Base-by-base conservation (phyloP, 2,113 vertebrate genomes). In the Alligator mississippiensis region DNA sequence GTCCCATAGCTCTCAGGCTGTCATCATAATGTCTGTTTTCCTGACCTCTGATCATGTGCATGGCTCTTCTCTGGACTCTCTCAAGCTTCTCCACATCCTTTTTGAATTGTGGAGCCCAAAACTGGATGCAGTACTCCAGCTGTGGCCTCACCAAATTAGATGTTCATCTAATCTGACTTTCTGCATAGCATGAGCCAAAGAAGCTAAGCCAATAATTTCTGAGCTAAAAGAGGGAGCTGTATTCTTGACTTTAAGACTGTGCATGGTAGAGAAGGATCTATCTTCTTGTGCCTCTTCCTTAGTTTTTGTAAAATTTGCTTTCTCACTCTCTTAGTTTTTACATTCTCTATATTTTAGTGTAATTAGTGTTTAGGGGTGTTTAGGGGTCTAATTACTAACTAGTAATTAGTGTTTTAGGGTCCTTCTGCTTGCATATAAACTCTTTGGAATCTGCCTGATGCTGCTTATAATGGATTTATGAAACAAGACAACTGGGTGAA, bases 401-500 rank as follows among this genome's bases (percentile, higher is more conserved):
- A 5, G 24, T 34, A 78, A 85, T 80, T 81, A 85, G 79, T 60
- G 85, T 5, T 18, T 80, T 79, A 28, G 47, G 25, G 22, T 9
- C 81, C 62, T 27, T 84, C 76, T 87, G 75, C 47, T 18, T 0
- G 2, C 60, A 86, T 25, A 17, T 27, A 28, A 28, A 61, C 70
- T 82, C n/a, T 83, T 62, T 28, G 59, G 68, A 24, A 68, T 92
- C 78, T 87, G 91, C 64, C 61, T 91, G 22, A 5, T 55, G 63
- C 1, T 77, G 11, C 74, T 82, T 81, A 16, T 28, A 91, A 47
- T 84, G 28, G 58, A 90, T 24, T 95, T 25, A 27, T 88, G 85
- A 91, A 92, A 84, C 38, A 77, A 92, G 76, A 34, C 28, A 90
- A 76, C n/a, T 89, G 30, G n/a, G 11, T 79, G 77, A 66, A 93